Base-by-base conservation (phyloP, 2,888 invertebrate species). In the Nematopogon swammerdamellus region DNA sequence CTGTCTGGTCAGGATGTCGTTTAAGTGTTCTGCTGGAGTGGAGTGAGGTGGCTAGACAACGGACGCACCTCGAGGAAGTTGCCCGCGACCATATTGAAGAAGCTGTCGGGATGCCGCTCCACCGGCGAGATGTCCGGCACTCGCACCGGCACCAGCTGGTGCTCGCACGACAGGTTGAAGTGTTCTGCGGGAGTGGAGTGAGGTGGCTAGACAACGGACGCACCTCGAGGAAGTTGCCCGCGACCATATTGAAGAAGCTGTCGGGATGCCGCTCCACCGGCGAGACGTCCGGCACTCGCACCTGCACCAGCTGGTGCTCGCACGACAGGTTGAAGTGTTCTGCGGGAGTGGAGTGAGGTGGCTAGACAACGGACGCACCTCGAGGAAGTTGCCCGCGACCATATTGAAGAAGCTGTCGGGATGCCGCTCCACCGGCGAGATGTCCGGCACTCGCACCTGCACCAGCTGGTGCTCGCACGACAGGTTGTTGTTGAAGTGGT, bases 331-430 rank as follows among this genome's bases (percentile, higher is more conserved):
- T 92, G 71, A n/a, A n/a, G n/a, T n/a, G n/a, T n/a, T n/a, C n/a
- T n/a, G n/a, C n/a, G n/a, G n/a, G n/a, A n/a, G n/a, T n/a, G n/a
- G n/a, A n/a, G n/a, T n/a, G n/a, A n/a, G n/a, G 25, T 25, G 25
- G 8, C 25, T 8, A 25, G 25, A 25, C 25, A 25, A 25, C 4
- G 4, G 5, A 29, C 10, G 30, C 58, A 95, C 93, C 81, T 97
- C 95, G 16, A 96, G 77, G 64, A 98, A 99, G 68, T 98, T 97
- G 0, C 98, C 99, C 14, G 97, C 98, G 0, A 92, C 91, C 91
- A 99, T 98, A 3, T 94, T 93, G 3, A 94, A 93, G 72, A 98
- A 95, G 63, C 87, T 79, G 4, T 77, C 82, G 45, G 82, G 76
- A 1, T 77, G 74, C 2, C 70, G 65, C 46, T 83, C 77, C 2